Percentiles rank a stretch among this genome's conserved stretches.
Conservation (phyloP, 2,113 vertebrate genomes). For the Gambusia affinis region DNA sequence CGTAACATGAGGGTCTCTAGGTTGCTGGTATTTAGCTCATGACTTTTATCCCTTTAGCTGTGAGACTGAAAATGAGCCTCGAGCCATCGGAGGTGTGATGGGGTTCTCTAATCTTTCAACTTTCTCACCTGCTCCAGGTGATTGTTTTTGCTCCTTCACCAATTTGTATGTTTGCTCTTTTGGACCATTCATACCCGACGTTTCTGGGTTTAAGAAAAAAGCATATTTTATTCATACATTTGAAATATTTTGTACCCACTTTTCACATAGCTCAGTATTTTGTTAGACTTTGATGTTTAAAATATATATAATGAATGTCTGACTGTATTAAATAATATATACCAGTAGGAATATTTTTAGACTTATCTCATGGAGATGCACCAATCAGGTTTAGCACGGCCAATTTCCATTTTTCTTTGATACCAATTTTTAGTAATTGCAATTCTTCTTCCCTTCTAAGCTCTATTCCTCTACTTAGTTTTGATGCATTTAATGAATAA, state of each 20-base stretch:
- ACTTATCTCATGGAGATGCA: background rate
- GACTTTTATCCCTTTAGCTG: constrained; percentile 37
- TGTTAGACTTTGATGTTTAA: too few relatives aligned
- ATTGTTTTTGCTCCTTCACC: background rate
- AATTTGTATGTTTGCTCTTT: too few relatives aligned
- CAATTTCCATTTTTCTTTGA: background rate
- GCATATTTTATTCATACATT: too few relatives aligned
- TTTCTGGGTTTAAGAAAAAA: too few relatives aligned
- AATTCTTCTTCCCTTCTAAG: background rate
- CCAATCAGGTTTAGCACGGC: background rate
- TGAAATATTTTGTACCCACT: too few relatives aligned
- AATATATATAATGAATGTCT: too few relatives aligned
- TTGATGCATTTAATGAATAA: too few relatives aligned
- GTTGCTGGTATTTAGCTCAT: constrained; percentile 32
- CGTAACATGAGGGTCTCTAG: background rate
- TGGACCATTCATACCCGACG: too few relatives aligned
- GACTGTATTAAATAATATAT: too few relatives aligned
- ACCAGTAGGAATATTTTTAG: too few relatives aligned
- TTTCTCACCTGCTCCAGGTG: constrained; percentile 44
- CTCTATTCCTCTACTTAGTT: background rate
- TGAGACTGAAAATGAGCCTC: constrained; percentile 16
- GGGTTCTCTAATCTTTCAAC: constrained; percentile 58
- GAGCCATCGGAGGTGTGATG: too few relatives aligned
- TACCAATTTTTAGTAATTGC: background rate
- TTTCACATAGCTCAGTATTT: too few relatives aligned